Base-by-base conservation (phyloP, 2,797 vertebrate genomes). In the Heterohyrax brucei region DNA sequence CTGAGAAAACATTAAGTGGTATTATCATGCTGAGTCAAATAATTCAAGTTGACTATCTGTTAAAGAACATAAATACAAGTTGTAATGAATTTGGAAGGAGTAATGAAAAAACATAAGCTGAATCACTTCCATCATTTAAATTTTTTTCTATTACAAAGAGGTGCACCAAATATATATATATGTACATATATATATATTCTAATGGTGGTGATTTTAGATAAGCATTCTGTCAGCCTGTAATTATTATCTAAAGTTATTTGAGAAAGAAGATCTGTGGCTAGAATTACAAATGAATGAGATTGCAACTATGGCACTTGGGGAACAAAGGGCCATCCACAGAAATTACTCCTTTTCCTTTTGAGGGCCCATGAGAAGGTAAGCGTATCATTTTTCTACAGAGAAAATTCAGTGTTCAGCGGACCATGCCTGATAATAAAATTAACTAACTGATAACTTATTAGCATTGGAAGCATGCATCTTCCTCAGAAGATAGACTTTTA, bases 261-360 rank as follows among this genome's bases (percentile, higher is more conserved):
- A 96, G 1, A 82, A 88, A 97, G 56, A 53, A 28, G 18, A 78
- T 83, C 28, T 87, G 70, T 90, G 59, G 18, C 96, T 97, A 96
- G 98, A 98, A 98, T 91, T 97, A 92, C 79, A 97, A 98, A 97
- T 97, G 53, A 97, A 83, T 66, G 5, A 50, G 59, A 95, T 91
- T 97, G 81, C 24, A 94, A 91, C 75, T 91, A 80, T 18, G 91
- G 48, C 84, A 96, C 73, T 96, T 97, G 89, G 81, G 70, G 94
- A 84, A 53, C 80, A 93, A 98, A 98, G 26, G 89, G 82, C 94
- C 96, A 97, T 96, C 53, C 93, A 95, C 50, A 93, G 76, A 98
- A 98, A 98, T 98, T 97, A 97, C 44, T 96, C 98, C 92, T 94
- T 97, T 98, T 84, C 92, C 89, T 79, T 93, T 30, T 18, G 91